These are phyloP conservation scores for Lamprotornis superbus DNA, from an alignment of 2,113 vertebrate genomes.

Conservation along the genomic window DNA sequence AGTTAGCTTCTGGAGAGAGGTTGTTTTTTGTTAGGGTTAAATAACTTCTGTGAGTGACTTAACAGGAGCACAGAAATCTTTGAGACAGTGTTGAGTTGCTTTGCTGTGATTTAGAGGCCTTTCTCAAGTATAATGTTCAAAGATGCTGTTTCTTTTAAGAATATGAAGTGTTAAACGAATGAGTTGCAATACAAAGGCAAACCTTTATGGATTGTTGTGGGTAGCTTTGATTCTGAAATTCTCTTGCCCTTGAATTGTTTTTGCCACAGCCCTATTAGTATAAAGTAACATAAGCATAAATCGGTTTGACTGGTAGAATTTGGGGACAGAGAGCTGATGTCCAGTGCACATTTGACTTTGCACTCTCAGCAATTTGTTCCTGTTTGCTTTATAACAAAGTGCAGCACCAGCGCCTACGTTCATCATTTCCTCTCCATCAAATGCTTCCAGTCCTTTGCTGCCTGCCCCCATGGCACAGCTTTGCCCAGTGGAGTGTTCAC, in stretches of 20 bases:
- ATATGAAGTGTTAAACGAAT: neutral
- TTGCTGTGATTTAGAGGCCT: neutral
- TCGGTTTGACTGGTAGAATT: neutral
- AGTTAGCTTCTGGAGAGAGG: neutral
- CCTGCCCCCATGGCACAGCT: neutral
- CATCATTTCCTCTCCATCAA: neutral
- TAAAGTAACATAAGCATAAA: too few species aligned
- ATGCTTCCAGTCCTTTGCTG: neutral
- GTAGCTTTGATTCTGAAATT: neutral
- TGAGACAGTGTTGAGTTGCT: neutral
- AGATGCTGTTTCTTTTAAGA: neutral
- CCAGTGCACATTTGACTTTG: neutral
- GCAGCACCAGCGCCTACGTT: neutral
- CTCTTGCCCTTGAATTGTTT: neutral
- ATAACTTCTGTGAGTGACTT: neutral
- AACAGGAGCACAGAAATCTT: neutral
- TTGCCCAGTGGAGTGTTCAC: slow-evolving; percentile 24
- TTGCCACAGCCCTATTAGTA: neutral
- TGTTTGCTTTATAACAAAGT: neutral
- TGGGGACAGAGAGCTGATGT: neutral
- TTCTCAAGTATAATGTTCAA: neutral
- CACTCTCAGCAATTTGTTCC: neutral
- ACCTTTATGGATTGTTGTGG: neutral
- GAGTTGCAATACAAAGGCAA: neutral
- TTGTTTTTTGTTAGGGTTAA: neutral